These are phyloP conservation scores for Venturia canescens DNA, from an alignment of 1,140 invertebrate species.

Conservation along the genomic window DNA sequence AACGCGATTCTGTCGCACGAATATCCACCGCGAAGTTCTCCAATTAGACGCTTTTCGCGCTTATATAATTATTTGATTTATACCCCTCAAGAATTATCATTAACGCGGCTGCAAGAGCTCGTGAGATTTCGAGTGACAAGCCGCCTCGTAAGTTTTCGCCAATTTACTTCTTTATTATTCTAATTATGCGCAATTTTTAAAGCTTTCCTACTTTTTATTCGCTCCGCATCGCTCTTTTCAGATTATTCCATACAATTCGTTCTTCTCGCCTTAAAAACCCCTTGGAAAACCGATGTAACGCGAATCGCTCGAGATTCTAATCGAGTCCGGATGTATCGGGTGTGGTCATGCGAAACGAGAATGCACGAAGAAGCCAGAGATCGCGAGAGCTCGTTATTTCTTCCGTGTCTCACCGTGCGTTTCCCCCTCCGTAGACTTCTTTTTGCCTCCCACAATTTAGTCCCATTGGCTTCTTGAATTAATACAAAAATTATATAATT, in stretches of 20 bases:
- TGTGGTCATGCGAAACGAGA: neutral
- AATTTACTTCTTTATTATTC: neutral
- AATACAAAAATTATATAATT: no score
- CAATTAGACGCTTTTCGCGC: no score
- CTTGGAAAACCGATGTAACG: neutral
- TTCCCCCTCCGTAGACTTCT: neutral
- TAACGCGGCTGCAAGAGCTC: no score
- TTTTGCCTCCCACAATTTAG: no score
- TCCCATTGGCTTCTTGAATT: no score
- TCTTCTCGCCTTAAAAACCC: neutral
- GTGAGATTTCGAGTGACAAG: neutral
- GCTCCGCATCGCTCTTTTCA: neutral
- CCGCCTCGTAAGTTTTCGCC: neutral
- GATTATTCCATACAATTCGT: neutral
- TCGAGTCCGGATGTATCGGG: neutral
- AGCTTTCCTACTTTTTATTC: neutral
- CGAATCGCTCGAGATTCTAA: conserved; percentile 3
- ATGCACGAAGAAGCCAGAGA: neutral
- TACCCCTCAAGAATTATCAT: no score
- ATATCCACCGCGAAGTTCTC: no score
- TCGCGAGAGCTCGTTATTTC: neutral
- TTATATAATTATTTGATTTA: no score
- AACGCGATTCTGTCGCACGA: no score
- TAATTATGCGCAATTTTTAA: neutral
- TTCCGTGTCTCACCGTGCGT: neutral